A percentile compares a stretch with the other conserved stretches of the same genome.
These are phyloP conservation scores for Eristalis arbustorum DNA, from an alignment of 2,888 invertebrate genomes.

Conservation along the genomic window DNA sequence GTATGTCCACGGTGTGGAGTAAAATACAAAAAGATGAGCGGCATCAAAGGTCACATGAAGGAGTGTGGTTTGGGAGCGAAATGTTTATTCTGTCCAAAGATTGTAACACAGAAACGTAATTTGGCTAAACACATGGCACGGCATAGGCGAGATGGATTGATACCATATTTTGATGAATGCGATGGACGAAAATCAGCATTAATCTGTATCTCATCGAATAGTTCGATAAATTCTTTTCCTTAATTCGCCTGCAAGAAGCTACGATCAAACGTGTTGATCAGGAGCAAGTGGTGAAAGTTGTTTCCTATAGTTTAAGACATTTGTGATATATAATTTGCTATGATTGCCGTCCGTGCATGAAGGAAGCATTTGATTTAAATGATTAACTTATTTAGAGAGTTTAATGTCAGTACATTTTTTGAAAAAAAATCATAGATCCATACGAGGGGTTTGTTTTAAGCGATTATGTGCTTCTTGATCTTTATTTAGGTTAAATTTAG, in stretches of 20 bases:
- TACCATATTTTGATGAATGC: constrained; percentile 36
- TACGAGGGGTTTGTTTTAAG: no score
- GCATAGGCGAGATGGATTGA: constrained; percentile 62
- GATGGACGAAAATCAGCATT: not conserved
- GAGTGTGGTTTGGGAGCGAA: constrained; percentile 74
- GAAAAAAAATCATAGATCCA: no score
- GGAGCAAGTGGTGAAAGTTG: not conserved
- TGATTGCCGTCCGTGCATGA: constrained; percentile 10
- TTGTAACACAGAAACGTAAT: constrained; percentile 74
- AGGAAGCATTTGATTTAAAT: not conserved
- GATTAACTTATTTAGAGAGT: not conserved
- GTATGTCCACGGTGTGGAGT: constrained; percentile 74
- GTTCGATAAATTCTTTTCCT: not conserved
- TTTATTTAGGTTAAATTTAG: no score
- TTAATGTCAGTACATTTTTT: not conserved
- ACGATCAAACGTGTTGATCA: not conserved
- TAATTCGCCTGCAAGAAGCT: not conserved
- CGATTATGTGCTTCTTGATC: no score
- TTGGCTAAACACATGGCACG: constrained; percentile 73
- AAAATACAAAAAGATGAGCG: constrained; percentile 73
- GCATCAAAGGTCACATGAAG: constrained; percentile 72
- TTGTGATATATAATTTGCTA: constrained; percentile 35
- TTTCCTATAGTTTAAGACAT: constrained; percentile 28
- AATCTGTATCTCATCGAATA: constrained; percentile 5
- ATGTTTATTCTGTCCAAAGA: constrained; percentile 73